A percentile compares a stretch with the other conserved stretches of the same genome.
Evolutionary conservation across 2,113 vertebrate species (phyloP).

Genomic region (Dromas ardeola): DNA sequence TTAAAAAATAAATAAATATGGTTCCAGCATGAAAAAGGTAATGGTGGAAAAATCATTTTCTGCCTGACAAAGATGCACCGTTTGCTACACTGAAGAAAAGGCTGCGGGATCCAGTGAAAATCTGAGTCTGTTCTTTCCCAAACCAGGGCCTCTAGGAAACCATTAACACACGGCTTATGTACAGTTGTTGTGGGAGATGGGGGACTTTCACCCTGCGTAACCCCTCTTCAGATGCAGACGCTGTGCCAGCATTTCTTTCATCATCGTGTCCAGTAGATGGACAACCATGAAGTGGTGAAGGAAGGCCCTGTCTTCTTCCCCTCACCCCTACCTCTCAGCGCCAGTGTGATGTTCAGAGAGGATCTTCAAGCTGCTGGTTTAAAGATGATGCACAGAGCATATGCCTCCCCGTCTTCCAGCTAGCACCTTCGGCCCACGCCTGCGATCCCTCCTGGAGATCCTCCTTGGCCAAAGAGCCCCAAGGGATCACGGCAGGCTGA

Average conservation of each 20-base stretch:
- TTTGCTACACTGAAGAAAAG: not conserved
- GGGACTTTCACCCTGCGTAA: not conserved
- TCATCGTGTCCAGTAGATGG: rapidly evolving
- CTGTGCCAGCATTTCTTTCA: not conserved
- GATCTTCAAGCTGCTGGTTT: not conserved
- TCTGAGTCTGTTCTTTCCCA: not conserved
- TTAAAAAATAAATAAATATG: not conserved
- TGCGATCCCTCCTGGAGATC: too few species aligned
- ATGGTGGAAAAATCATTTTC: not conserved
- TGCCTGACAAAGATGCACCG: not conserved
- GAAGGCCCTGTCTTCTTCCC: not conserved
- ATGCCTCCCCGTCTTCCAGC: not conserved
- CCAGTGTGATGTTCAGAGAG: not conserved
- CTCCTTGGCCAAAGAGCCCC: not conserved
- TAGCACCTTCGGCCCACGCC: rapidly evolving
- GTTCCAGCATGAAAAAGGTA: not conserved
- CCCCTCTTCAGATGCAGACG: not conserved
- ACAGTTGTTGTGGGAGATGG: not conserved
- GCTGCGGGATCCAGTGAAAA: not conserved
- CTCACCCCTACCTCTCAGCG: rapidly evolving
- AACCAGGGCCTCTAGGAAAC: not conserved
- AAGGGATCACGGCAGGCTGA: not conserved
- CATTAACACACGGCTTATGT: not conserved
- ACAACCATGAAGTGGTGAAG: not conserved
- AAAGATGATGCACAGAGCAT: too few species aligned